Conservation (phyloP, 2,888 invertebrate genomes). For the Ceramica pisi region DNA sequence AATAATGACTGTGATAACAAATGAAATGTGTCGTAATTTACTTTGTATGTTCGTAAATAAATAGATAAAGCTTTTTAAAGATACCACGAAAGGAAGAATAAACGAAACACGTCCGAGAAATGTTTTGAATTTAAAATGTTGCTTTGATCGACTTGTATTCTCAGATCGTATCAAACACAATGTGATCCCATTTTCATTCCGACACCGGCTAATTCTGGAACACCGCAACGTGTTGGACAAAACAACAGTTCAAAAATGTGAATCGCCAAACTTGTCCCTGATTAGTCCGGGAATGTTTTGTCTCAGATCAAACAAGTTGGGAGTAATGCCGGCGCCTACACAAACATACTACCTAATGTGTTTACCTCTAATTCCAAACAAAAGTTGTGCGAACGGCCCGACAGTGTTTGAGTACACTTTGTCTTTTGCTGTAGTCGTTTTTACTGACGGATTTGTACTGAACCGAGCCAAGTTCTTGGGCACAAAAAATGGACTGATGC, state of each 20-base stretch:
- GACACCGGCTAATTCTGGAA: slow-evolving; percentile 45
- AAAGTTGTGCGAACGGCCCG: slow-evolving; percentile 80
- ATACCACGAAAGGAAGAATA: slow-evolving; percentile 20
- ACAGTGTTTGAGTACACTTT: slow-evolving; percentile 75
- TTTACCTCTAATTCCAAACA: slow-evolving; percentile 88
- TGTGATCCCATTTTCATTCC: slow-evolving; percentile 41
- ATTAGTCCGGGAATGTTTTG: slow-evolving; percentile 82
- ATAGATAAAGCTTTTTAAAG: not conserved
- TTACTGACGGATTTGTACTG: slow-evolving; percentile 66
- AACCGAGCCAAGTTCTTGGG: slow-evolving; percentile 52
- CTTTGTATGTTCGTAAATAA: not conserved
- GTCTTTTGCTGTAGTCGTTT: slow-evolving; percentile 71
- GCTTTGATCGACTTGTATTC: slow-evolving; percentile 49
- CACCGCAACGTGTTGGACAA: slow-evolving; percentile 57
- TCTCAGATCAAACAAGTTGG: slow-evolving; percentile 86
- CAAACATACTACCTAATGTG: slow-evolving; percentile 89
- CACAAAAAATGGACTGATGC: slow-evolving; percentile 61
- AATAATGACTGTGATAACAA: slow-evolving; percentile 50
- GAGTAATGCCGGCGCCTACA: slow-evolving; percentile 84
- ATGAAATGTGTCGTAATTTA: slow-evolving; percentile 21
- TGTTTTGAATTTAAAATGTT: slow-evolving; percentile 22
- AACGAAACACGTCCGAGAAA: slow-evolving; percentile 7
- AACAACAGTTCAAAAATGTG: slow-evolving; percentile 76
- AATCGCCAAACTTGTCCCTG: slow-evolving; percentile 81
- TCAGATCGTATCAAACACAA: slow-evolving; percentile 49